These are phyloP conservation scores for Mustela lutreola DNA, from an alignment of 2,113 vertebrate species.

Conservation along the genomic window DNA sequence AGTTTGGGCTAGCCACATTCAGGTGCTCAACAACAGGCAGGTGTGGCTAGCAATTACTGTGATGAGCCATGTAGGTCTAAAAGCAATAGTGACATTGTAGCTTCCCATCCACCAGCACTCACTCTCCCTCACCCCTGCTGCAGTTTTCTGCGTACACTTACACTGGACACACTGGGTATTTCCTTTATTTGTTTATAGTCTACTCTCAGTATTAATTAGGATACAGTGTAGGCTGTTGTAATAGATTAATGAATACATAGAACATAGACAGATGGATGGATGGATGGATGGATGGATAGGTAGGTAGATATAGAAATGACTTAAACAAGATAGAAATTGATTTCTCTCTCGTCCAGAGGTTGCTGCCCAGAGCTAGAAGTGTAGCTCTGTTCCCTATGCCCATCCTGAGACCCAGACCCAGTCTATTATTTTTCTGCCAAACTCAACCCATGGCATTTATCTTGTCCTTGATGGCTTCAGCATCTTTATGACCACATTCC, in stretches of 20 bases:
- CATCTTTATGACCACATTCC: neutral
- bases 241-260: neutral
- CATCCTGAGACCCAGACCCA: neutral
- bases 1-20: neutral
- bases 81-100: accelerated
- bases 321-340: neutral
- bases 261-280: neutral
- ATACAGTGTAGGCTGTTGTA: neutral
- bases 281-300: neutral
- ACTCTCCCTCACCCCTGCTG: neutral
- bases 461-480: neutral
- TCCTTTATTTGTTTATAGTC: neutral
- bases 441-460: neutral
- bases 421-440: neutral
- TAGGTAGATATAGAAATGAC: neutral
- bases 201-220: neutral
- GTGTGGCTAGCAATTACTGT: accelerated
- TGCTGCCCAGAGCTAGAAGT: neutral
- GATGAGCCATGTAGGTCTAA: accelerated
- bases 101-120: neutral
- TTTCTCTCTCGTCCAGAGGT: neutral
- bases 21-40: neutral
- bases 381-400: neutral
- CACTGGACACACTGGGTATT: neutral
- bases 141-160: neutral